These are phyloP conservation scores for Melanotaenia boesemani DNA, from an alignment of 2,797 vertebrate species.

Conservation along the genomic window DNA sequence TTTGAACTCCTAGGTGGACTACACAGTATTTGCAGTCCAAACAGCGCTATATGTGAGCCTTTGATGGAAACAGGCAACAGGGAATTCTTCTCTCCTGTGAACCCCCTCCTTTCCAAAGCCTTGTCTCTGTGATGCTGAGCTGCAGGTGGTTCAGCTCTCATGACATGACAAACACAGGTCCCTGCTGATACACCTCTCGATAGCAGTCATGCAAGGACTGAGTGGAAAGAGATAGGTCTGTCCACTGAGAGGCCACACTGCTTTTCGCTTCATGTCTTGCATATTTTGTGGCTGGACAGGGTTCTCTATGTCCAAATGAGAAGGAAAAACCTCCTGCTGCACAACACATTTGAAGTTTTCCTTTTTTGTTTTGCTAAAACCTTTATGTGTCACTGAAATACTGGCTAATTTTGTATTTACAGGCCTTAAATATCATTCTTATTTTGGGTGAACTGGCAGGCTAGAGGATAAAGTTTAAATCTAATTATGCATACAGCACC, in stretches of 20 bases:
- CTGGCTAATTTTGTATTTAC: background rate
- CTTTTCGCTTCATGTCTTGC: conserved; percentile 7
- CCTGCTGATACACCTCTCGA: conserved; percentile 3
- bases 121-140: conserved; percentile 23
- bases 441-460: too few relatives aligned
- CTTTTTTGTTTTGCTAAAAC: background rate
- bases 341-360: background rate
- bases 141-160: conserved; percentile 23
- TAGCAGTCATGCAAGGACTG: conserved; percentile 23
- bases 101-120: background rate
- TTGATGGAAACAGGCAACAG: conserved; percentile 10
- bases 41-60: background rate
- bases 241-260: conserved; percentile 10
- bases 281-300: conserved; percentile 8
- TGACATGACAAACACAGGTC: conserved; percentile 10
- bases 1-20: conserved; percentile 11
- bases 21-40: conserved; percentile 9
- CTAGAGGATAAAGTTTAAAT: background rate
- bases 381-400: background rate
- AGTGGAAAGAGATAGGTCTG: conserved; percentile 11
- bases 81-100: conserved; percentile 12
- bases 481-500: conserved; percentile 1
- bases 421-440: background rate
- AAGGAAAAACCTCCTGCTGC: background rate
- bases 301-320: background rate